Evolutionary conservation across 2,888 invertebrate species (phyloP).

Genomic region (Phrixothrix hirtus): DNA sequence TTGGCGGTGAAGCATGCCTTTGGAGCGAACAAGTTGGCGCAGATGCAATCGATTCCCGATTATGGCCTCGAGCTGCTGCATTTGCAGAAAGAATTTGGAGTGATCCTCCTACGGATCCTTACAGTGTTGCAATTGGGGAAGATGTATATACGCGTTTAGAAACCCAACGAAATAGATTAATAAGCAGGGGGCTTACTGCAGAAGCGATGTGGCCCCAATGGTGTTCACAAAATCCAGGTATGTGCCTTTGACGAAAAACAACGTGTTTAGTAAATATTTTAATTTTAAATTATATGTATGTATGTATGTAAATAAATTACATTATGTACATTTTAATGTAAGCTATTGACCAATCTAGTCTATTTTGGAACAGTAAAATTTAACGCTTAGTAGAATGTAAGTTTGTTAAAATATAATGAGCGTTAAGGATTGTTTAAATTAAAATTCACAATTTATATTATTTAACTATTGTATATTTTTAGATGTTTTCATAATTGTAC

Average conservation of each 20-base stretch:
- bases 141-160: slow-evolving; percentile 71
- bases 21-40: slow-evolving; percentile 85
- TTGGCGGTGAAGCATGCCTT: slow-evolving; percentile 81
- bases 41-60: slow-evolving; percentile 72
- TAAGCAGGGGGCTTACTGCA: slow-evolving; percentile 65
- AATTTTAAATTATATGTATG: not conserved
- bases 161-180: slow-evolving; percentile 67
- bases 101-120: slow-evolving; percentile 57
- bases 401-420: not conserved
- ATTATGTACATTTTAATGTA: not conserved
- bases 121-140: slow-evolving; percentile 57
- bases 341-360: slow-evolving; percentile 13
- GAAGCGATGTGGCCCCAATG: slow-evolving; percentile 78
- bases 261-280: not conserved
- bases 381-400: slow-evolving; percentile 9
- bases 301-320: not conserved
- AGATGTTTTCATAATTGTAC: slow-evolving; percentile 1
- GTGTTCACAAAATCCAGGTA: slow-evolving; percentile 76
- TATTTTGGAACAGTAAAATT: slow-evolving; percentile 14
- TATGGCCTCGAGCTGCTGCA: slow-evolving; percentile 84
- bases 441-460: too few relatives aligned
- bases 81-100: slow-evolving; percentile 80
- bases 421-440: not conserved
- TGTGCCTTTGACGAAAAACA: slow-evolving; percentile 66
- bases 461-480: slow-evolving; percentile 1